phyloP scores from a whole-genome alignment of 2,797 vertebrate genomes.

The Danio aesculapii region DNA sequence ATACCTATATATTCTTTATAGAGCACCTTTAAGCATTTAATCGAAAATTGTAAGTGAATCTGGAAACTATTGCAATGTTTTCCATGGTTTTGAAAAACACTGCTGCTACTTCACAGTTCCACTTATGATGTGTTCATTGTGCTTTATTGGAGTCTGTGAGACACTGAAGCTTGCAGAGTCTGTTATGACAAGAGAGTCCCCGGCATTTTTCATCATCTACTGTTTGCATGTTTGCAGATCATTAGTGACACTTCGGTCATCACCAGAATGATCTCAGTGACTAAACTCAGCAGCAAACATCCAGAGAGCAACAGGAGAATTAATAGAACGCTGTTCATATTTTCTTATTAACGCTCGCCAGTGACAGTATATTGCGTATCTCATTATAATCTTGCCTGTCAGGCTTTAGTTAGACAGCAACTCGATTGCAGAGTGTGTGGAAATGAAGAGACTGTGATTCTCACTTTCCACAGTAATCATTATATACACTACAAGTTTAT shows the following conservation, averaged over 20 bases:
- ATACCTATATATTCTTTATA: no score
- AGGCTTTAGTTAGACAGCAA: constrained; percentile 6
- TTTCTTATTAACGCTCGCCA: constrained; percentile 10
- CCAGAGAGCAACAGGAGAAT: neutral
- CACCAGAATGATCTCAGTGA: neutral
- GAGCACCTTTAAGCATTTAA: no score
- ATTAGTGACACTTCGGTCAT: constrained; percentile 38
- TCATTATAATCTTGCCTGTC: neutral
- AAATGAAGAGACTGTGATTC: neutral
- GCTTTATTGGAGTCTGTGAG: neutral
- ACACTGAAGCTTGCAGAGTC: neutral
- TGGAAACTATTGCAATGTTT: neutral
- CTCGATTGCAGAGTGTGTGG: neutral
- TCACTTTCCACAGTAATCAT: neutral
- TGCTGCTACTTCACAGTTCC: neutral
- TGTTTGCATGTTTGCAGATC: constrained; percentile 32
- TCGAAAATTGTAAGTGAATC: neutral
- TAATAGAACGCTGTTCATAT: constrained; percentile 11
- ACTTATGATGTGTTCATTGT: neutral
- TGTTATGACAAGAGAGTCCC: constrained; percentile 34
- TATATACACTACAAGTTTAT: neutral
- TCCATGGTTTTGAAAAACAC: neutral
- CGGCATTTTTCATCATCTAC: constrained; percentile 20
- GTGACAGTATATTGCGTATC: neutral
- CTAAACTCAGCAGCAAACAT: constrained; percentile 1